Conservation (phyloP, 2,797 vertebrate genomes). For the Xerus rutilus region DNA sequence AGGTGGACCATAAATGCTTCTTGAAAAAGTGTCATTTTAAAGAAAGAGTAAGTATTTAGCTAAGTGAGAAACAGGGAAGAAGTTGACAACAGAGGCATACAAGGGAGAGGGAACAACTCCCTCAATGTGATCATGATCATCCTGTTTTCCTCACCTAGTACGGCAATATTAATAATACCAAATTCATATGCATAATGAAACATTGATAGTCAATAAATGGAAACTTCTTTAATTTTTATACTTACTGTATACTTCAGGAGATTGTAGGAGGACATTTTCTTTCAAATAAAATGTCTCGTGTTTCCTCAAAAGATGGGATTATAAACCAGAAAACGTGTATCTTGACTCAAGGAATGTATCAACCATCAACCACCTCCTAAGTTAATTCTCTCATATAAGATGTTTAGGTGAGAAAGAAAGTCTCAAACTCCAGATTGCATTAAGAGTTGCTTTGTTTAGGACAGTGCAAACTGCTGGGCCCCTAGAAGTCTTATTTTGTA, state of each 20-base stretch:
- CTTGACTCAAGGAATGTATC: neutral
- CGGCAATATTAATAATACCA: neutral
- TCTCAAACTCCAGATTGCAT: neutral
- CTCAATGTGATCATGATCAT: neutral
- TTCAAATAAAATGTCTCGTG: neutral
- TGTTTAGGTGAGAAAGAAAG: neutral
- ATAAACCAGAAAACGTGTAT: neutral
- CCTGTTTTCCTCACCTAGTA: neutral
- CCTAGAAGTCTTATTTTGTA: neutral
- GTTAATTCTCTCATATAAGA: neutral
- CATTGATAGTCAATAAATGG: neutral
- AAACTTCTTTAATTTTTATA: neutral
- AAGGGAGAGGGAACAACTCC: neutral
- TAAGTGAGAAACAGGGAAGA: neutral
- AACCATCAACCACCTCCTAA: neutral
- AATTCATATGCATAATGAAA: neutral
- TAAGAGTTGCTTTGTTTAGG: neutral
- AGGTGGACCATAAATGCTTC: neutral
- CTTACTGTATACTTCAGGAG: neutral
- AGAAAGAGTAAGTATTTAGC: neutral
- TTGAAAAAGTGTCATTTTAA: neutral
- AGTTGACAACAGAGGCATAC: neutral
- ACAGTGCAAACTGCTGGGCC: neutral
- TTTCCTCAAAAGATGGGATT: neutral
- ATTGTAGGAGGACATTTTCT: neutral